These are phyloP conservation scores for Palythoa grandiflora DNA, from an alignment of 92 coral and sea anemone genomes.

Conservation along the genomic window DNA sequence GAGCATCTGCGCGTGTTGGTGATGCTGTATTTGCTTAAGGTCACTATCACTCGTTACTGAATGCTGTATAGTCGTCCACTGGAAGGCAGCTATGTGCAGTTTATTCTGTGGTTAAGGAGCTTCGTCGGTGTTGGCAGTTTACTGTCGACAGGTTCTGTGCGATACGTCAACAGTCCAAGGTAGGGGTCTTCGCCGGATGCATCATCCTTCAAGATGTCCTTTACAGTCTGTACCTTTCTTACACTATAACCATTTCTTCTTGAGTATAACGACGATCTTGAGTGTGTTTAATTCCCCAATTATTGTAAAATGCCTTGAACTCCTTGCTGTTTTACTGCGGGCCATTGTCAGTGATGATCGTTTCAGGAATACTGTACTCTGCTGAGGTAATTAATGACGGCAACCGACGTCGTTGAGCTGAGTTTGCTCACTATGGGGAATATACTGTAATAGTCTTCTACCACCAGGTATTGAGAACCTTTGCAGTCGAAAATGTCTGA, in stretches of 20 bases:
- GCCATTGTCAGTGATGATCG: conserved; percentile 50
- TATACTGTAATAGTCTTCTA: conserved; percentile 59
- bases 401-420: conserved; percentile 48
- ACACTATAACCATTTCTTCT: conserved; percentile 56
- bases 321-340: conserved; percentile 59
- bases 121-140: conserved; percentile 49
- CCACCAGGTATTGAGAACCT: neutral
- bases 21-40: conserved; percentile 45
- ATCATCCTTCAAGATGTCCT: conserved; percentile 36
- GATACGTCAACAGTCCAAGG: conserved; percentile 52
- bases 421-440: conserved; percentile 57
- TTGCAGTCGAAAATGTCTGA: too few species aligned
- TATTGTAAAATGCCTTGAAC: conserved; percentile 42
- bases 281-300: conserved; percentile 57
- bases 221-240: conserved; percentile 55
- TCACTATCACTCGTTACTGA: conserved; percentile 37
- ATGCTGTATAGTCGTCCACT: conserved; percentile 30
- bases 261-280: conserved; percentile 62
- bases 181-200: conserved; percentile 10
- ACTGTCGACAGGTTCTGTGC: neutral
- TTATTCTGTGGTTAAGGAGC: conserved; percentile 52
- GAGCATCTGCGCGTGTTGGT: conserved; percentile 43
- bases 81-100: conserved; percentile 5
- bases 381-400: conserved; percentile 47
- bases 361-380: conserved; percentile 59